Evolutionary conservation across 2,888 invertebrate genomes (phyloP).

Genomic region (Ischnura elegans): DNA sequence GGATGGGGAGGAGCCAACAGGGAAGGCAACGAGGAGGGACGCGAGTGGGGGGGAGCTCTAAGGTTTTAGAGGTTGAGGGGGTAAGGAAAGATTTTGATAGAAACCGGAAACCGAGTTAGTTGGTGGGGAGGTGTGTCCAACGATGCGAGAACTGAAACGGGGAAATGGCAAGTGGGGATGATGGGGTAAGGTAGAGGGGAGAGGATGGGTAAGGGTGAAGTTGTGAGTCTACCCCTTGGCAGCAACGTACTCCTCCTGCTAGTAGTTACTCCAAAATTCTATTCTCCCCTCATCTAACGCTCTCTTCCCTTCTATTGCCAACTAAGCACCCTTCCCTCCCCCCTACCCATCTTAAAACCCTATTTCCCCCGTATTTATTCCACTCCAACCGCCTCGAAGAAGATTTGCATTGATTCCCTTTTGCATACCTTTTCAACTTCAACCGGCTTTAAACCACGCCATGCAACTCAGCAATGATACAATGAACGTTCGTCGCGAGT

Average conservation of each 20-base stretch:
- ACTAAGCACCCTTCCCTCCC: background rate
- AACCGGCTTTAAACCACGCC: background rate
- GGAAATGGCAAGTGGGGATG: background rate
- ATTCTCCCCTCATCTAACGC: background rate
- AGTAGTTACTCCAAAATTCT: background rate
- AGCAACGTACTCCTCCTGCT: background rate
- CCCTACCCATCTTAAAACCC: too few relatives aligned
- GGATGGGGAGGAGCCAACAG: background rate
- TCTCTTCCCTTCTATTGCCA: background rate
- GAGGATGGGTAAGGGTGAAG: conserved; percentile 2
- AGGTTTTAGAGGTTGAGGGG: background rate
- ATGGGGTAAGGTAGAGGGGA: too few relatives aligned
- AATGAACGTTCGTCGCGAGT: background rate
- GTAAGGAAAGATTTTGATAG: conserved; percentile 20
- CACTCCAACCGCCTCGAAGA: background rate
- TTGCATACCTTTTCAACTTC: background rate
- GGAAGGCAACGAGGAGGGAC: background rate
- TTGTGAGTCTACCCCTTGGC: background rate
- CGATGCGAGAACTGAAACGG: conserved; percentile 50
- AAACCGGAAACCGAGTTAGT: conserved; percentile 53
- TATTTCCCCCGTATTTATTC: background rate
- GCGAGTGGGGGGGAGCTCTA: background rate
- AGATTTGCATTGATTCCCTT: background rate
- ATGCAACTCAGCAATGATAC: background rate
- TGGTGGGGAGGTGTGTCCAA: conserved; percentile 4